Evolutionary conservation across 2,888 invertebrate species (phyloP).

Genomic region (Euclidia mi): DNA sequence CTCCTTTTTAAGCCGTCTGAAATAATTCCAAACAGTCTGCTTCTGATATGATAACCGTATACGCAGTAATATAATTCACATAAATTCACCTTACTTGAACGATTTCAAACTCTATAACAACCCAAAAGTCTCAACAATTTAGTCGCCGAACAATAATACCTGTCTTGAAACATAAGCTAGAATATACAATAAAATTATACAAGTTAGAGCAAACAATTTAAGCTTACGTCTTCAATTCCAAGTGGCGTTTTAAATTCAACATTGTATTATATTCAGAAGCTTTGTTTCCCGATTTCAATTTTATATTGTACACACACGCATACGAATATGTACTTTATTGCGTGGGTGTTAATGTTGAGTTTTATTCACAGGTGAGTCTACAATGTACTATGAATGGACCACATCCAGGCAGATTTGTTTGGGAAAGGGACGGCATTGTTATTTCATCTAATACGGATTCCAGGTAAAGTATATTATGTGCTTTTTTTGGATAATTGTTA

Average conservation of each 20-base stretch:
- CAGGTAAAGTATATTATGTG: constrained; percentile 65
- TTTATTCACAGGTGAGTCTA: constrained; percentile 72
- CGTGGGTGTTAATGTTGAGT: constrained; percentile 29
- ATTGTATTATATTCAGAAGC: constrained; percentile 44
- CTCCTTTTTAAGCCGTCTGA: no score
- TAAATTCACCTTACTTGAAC: no score
- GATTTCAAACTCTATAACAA: no score
- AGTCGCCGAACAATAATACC: not conserved
- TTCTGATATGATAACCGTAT: no score
- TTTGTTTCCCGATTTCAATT: constrained; percentile 52
- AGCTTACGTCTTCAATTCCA: constrained; percentile 38
- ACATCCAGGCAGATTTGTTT: constrained; percentile 82
- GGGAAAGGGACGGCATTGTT: constrained; percentile 85
- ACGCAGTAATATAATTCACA: no score
- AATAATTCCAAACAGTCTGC: no score
- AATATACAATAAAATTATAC: constrained; percentile 29
- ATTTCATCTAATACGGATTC: constrained; percentile 86
- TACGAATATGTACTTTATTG: constrained; percentile 27
- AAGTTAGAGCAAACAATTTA: constrained; percentile 31
- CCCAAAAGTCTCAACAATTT: no score
- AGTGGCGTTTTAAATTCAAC: constrained; percentile 52
- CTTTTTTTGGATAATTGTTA: constrained; percentile 11
- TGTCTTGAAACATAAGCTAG: not conserved
- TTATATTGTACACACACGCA: constrained; percentile 16
- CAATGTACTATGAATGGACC: constrained; percentile 83